These are phyloP conservation scores for Tridacna gigas DNA, from an alignment of 2,888 invertebrate species.

Conservation along the genomic window DNA sequence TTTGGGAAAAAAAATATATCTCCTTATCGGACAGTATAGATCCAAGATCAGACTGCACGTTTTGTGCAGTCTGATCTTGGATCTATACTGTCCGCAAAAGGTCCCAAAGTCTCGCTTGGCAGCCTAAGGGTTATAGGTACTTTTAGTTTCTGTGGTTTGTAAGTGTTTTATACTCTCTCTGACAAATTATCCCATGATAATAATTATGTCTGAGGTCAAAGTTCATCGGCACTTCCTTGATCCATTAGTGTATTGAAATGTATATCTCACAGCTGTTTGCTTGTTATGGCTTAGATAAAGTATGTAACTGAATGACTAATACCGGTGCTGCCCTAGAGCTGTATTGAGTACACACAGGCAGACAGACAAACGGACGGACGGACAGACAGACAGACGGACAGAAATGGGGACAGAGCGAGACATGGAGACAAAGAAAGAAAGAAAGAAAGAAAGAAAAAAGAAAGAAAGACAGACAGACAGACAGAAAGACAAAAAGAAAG, in stretches of 20 bases:
- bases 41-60: too few species aligned
- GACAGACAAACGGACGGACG: not conserved
- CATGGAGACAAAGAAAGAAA: not conserved
- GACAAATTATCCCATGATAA: not conserved
- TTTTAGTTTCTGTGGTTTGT: too few species aligned
- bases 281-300: too few species aligned
- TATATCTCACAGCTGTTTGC: not conserved
- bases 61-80: too few species aligned
- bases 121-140: too few species aligned
- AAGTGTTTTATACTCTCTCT: too few species aligned
- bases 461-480: not conserved
- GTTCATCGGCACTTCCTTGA: not conserved
- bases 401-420: not conserved
- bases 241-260: not conserved
- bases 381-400: not conserved
- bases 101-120: too few species aligned
- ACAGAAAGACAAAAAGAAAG: not conserved
- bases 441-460: not conserved
- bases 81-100: too few species aligned
- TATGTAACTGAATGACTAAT: too few species aligned
- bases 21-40: too few species aligned
- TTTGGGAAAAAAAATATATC: too few species aligned
- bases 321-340: too few species aligned
- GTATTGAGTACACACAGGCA: not conserved
- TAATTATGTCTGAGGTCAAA: not conserved